phyloP scores from a whole-genome alignment of 1,140 invertebrate genomes.

The Anastrepha obliqua region DNA sequence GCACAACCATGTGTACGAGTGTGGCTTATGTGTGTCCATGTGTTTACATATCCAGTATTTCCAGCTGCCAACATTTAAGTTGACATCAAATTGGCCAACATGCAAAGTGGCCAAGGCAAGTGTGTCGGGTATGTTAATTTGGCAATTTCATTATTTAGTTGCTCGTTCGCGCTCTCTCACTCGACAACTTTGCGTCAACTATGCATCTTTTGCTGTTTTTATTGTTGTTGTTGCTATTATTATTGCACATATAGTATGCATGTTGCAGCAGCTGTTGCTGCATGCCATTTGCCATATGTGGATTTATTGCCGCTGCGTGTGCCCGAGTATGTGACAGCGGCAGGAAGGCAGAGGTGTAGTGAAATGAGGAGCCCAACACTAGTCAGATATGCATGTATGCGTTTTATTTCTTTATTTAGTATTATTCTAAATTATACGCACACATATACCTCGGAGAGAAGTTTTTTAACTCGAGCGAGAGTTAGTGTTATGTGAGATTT shows the following conservation, averaged over 20 bases:
- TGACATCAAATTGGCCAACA: constrained; percentile 50
- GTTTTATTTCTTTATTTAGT: too few species aligned
- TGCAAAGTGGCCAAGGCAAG: constrained; percentile 50
- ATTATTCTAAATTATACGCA: too few species aligned
- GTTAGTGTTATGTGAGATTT: too few species aligned
- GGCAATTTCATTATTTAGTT: constrained; percentile 52
- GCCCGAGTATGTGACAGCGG: background rate
- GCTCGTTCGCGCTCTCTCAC: constrained; percentile 11
- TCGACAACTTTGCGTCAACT: background rate
- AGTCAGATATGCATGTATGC: too few species aligned
- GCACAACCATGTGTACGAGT: background rate
- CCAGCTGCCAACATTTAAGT: constrained; percentile 36
- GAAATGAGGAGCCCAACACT: too few species aligned
- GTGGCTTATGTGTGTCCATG: background rate
- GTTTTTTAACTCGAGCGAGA: too few species aligned
- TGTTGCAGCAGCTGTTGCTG: constrained; percentile 42
- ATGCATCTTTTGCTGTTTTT: background rate
- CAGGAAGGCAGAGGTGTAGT: background rate
- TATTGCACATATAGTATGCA: background rate
- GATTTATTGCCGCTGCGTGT: constrained; percentile 38
- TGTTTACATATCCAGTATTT: constrained; percentile 29
- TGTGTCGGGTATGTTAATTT: constrained; percentile 52
- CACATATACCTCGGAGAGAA: too few species aligned
- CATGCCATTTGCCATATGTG: constrained; percentile 48
- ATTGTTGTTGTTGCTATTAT: constrained; percentile 1